phyloP scores from a whole-genome alignment of 2,888 invertebrate genomes.

The Pterostichus niger region DNA sequence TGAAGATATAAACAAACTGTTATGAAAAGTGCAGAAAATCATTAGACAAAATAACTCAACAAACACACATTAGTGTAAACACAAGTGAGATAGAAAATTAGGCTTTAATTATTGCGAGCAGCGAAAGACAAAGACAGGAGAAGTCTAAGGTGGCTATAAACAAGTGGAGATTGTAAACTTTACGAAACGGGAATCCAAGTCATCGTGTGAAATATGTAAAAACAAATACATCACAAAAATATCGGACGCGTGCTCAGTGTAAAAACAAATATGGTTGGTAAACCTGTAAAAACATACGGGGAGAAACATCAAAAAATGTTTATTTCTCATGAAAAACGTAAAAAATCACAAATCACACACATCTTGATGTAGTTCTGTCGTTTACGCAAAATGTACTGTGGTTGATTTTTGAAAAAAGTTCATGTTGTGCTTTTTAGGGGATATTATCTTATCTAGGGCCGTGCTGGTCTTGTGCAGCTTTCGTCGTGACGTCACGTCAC shows the following conservation, averaged over 20 bases:
- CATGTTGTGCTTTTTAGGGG: neutral
- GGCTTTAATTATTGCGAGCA: constrained; percentile 58
- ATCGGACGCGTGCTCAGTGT: constrained; percentile 33
- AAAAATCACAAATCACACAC: neutral
- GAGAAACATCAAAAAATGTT: constrained; percentile 64
- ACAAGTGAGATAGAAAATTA: constrained; percentile 59
- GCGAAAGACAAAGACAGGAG: constrained; percentile 60
- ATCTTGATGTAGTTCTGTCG: neutral
- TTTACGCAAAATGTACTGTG: constrained; percentile 49
- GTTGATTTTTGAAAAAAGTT: constrained; percentile 47
- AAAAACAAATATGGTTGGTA: constrained; percentile 48
- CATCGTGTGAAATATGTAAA: constrained; percentile 10
- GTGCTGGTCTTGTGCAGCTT: constrained; percentile 66
- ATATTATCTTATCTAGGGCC: constrained; percentile 18
- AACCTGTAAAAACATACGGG: constrained; percentile 52
- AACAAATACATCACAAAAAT: constrained; percentile 58
- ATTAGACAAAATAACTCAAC: constrained; percentile 39
- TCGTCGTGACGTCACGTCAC: constrained; percentile 47
- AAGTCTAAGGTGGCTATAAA: constrained; percentile 47
- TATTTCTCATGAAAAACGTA: constrained; percentile 52
- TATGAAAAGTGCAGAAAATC: constrained; percentile 51
- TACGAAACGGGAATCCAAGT: constrained; percentile 42
- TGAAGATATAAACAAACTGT: constrained; percentile 20
- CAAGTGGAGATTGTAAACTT: constrained; percentile 58
- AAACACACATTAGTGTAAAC: constrained; percentile 55